Evolutionary conservation across 2,113 vertebrate species (phyloP).

Genomic region (Brachyhypopomus occidentalis): DNA sequence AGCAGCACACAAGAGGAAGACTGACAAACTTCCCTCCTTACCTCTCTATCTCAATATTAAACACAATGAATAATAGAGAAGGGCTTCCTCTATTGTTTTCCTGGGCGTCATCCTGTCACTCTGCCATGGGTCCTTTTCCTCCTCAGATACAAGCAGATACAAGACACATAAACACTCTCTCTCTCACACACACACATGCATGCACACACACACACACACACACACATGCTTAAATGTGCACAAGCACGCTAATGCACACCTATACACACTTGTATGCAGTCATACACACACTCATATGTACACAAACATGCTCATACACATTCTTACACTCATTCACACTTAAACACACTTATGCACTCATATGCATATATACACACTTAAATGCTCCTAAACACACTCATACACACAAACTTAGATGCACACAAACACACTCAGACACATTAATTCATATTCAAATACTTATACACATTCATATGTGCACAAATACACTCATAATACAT

Average conservation of each 20-base stretch:
- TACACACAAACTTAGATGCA: too few relatives aligned
- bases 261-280: too few relatives aligned
- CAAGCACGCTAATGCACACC: neutral
- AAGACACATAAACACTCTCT: neutral
- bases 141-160: conserved; percentile 2
- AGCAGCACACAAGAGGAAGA: conserved; percentile 15
- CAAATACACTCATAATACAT: too few relatives aligned
- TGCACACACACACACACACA: neutral
- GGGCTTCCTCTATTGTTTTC: conserved; percentile 50
- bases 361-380: too few relatives aligned
- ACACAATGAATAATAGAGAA: conserved; percentile 48
- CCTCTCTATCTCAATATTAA: conserved; percentile 22
- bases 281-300: too few relatives aligned
- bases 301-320: too few relatives aligned
- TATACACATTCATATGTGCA: too few relatives aligned
- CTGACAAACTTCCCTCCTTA: conserved; percentile 29
- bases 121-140: conserved; percentile 49
- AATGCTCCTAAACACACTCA: too few relatives aligned
- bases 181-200: conserved; percentile 3
- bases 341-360: too few relatives aligned
- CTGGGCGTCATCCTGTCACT: conserved; percentile 32
- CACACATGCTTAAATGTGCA: neutral
- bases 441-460: too few relatives aligned
- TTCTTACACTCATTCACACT: too few relatives aligned
- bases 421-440: too few relatives aligned